Evolutionary conservation across 2,797 vertebrate species (phyloP).

Genomic region (Sylvia borin): DNA sequence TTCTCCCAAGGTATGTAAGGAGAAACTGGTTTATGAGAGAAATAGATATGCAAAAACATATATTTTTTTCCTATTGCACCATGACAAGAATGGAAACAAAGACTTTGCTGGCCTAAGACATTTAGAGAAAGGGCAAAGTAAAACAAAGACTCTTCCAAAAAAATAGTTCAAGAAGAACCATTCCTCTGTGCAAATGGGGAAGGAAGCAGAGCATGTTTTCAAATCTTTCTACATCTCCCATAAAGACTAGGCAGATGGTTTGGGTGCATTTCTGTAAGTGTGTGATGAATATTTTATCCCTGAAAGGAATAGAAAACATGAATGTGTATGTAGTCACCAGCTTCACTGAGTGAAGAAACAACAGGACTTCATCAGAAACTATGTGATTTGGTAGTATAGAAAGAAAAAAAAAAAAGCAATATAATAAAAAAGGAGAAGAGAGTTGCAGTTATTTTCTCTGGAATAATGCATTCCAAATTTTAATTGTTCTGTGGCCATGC

Average conservation of each 20-base stretch:
- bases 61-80: background rate
- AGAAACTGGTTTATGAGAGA: background rate
- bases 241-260: conserved; percentile 28
- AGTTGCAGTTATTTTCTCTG: background rate
- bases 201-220: background rate
- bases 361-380: background rate
- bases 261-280: conserved; percentile 2
- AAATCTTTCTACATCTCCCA: background rate
- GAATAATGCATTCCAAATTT: background rate
- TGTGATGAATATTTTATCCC: conserved; percentile 36
- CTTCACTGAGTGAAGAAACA: background rate
- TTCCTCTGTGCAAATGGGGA: conserved; percentile 10
- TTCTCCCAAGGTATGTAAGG: background rate
- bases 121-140: background rate
- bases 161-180: background rate
- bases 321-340: background rate
- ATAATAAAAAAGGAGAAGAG: background rate
- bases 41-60: background rate
- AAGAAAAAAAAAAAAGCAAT: background rate
- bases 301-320: background rate
- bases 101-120: background rate
- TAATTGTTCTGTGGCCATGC: background rate
- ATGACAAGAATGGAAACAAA: background rate
- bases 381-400: background rate
- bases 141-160: background rate